phyloP scores from a whole-genome alignment of 2,797 vertebrate genomes.

The Sebastes flavidus region DNA sequence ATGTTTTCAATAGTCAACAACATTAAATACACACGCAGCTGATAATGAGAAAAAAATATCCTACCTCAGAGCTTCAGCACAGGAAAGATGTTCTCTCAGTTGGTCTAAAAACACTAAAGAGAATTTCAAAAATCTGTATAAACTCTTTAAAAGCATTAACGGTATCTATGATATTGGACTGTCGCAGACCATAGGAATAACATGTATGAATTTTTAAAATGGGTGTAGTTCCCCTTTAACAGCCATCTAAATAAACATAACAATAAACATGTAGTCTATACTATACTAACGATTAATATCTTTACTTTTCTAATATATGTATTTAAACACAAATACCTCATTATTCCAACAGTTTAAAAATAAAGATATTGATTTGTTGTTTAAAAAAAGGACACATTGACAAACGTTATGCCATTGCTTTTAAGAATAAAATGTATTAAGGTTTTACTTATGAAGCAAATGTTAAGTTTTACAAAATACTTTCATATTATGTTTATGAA shows the following conservation, averaged over 20 bases:
- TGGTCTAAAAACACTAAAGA: too few species aligned
- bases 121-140: too few species aligned
- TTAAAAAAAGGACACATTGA: background rate
- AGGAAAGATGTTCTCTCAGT: too few species aligned
- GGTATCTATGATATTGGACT: too few species aligned
- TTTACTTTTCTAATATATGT: background rate
- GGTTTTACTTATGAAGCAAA: background rate
- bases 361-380: background rate
- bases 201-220: too few species aligned
- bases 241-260: background rate
- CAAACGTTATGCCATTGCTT: background rate
- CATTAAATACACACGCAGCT: too few species aligned
- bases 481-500: background rate
- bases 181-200: too few species aligned
- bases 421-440: slow-evolving; percentile 4
- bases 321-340: background rate
- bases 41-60: too few species aligned
- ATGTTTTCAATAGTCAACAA: too few species aligned
- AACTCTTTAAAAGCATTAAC: too few species aligned
- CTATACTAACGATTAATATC: background rate
- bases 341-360: background rate
- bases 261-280: too few species aligned
- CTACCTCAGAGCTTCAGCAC: too few species aligned
- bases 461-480: background rate
- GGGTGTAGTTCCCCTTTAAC: background rate